Evolutionary conservation across 2,113 vertebrate species (phyloP).

Genomic region (Tinamus guttatus): DNA sequence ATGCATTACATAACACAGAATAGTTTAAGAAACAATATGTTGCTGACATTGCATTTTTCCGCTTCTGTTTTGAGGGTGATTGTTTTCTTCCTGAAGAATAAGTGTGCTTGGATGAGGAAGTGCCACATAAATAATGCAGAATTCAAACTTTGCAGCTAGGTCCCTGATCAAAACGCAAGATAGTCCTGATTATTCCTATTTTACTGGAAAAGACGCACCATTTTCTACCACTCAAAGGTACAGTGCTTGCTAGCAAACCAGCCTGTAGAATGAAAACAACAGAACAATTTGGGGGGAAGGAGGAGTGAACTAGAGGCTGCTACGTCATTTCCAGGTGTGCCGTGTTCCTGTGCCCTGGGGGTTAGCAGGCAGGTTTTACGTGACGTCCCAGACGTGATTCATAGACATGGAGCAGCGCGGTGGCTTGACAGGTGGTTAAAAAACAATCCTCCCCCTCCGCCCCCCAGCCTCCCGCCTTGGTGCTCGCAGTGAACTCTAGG

Average conservation of each 20-base stretch:
- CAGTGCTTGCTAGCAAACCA: not conserved
- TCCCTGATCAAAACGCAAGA: conserved; percentile 20
- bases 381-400: not conserved
- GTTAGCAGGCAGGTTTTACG: not conserved
- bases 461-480: not conserved
- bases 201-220: conserved; percentile 2
- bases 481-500: not conserved
- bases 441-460: not conserved
- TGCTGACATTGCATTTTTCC: conserved; percentile 46
- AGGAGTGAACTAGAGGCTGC: not conserved
- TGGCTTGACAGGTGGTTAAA: not conserved
- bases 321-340: not conserved
- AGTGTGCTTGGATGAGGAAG: not conserved
- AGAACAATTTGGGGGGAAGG: not conserved
- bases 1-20: conserved; percentile 8
- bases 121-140: not conserved
- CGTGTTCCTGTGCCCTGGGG: not conserved
- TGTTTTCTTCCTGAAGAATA: conserved; percentile 19
- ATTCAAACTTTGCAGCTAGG: not conserved
- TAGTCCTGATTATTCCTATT: not conserved
- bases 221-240: not conserved
- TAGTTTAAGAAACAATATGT: conserved; percentile 24
- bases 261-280: not conserved
- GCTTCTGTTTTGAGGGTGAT: conserved; percentile 4
- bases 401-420: not conserved